These are phyloP conservation scores for Carabus problematicus DNA, from an alignment of 2,888 invertebrate genomes.

Conservation along the genomic window DNA sequence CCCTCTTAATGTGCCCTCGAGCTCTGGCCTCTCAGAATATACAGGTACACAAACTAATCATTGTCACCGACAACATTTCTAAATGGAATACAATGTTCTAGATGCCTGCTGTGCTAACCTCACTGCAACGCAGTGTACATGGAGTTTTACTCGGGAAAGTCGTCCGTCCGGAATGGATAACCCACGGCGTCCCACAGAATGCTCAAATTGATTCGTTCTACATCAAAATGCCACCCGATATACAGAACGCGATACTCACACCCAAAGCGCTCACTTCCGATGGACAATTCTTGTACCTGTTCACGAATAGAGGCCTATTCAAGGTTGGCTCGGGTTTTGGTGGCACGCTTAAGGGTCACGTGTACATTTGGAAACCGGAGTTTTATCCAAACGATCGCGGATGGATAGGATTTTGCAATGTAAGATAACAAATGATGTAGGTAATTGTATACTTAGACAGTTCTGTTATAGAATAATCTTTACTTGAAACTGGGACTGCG, in stretches of 20 bases:
- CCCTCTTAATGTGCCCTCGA: constrained; percentile 85
- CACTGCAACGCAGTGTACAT: constrained; percentile 88
- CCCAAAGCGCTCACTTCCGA: constrained; percentile 81
- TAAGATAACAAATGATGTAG: constrained; percentile 57
- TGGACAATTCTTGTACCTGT: constrained; percentile 88
- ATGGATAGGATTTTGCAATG: constrained; percentile 87
- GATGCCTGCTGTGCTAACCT: constrained; percentile 85
- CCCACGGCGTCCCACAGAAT: constrained; percentile 83
- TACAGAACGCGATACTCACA: constrained; percentile 60
- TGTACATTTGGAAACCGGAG: constrained; percentile 84
- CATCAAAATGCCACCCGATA: constrained; percentile 62
- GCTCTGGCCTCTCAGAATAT: constrained; percentile 81
- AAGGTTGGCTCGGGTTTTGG: constrained; percentile 97
- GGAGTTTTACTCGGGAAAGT: constrained; percentile 86
- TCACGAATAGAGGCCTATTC: constrained; percentile 82
- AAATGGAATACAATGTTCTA: too few relatives aligned
- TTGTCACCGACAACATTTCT: too few relatives aligned
- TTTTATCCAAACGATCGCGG: constrained; percentile 82
- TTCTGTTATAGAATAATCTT: constrained; percentile 72
- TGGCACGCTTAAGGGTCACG: constrained; percentile 89
- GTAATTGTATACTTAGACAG: constrained; percentile 42
- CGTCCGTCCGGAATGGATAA: constrained; percentile 86
- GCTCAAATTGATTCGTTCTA: constrained; percentile 74
- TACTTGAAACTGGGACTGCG: constrained; percentile 73
- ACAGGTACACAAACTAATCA: too few relatives aligned